Evolutionary conservation across 2,888 invertebrate species (phyloP).

Genomic region (Diaperis boleti): DNA sequence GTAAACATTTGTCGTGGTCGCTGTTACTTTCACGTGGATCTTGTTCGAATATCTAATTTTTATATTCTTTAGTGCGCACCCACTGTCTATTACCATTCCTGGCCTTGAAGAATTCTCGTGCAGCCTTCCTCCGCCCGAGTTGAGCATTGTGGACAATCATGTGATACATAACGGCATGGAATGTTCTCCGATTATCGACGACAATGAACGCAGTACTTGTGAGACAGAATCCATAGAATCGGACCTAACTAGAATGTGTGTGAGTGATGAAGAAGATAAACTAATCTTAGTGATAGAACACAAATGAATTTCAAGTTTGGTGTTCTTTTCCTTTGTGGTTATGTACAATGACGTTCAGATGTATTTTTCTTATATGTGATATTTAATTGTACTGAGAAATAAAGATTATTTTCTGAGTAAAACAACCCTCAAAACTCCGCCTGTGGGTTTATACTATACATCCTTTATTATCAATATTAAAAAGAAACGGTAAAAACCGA

Average conservation of each 20-base stretch:
- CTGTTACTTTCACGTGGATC: constrained; percentile 3
- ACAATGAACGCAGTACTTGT: constrained; percentile 65
- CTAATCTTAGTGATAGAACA: constrained; percentile 39
- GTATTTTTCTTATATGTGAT: constrained; percentile 9
- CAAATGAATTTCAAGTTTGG: constrained; percentile 18
- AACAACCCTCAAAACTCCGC: background rate
- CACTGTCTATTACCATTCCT: constrained; percentile 57
- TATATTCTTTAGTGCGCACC: constrained; percentile 51
- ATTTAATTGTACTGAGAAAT: constrained; percentile 11
- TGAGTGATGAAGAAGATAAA: constrained; percentile 75
- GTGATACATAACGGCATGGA: constrained; percentile 46
- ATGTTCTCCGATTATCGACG: constrained; percentile 49
- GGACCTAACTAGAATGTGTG: constrained; percentile 78
- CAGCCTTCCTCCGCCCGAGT: constrained; percentile 51
- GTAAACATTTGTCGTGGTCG: constrained; percentile 44
- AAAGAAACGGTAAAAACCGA: constrained; percentile 13
- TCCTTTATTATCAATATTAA: constrained; percentile 20
- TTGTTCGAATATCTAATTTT: background rate
- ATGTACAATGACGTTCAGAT: constrained; percentile 5
- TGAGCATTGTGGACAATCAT: constrained; percentile 45
- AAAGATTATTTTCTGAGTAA: constrained; percentile 26
- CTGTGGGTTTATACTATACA: too few species aligned
- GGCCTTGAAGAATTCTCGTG: constrained; percentile 51
- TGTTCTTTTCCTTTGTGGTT: constrained; percentile 8
- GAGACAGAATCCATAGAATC: constrained; percentile 76